A percentile compares a stretch with the other conserved stretches of the same genome.
Conservation (phyloP, 1,140 invertebrate species). For the Ostrea edulis region DNA sequence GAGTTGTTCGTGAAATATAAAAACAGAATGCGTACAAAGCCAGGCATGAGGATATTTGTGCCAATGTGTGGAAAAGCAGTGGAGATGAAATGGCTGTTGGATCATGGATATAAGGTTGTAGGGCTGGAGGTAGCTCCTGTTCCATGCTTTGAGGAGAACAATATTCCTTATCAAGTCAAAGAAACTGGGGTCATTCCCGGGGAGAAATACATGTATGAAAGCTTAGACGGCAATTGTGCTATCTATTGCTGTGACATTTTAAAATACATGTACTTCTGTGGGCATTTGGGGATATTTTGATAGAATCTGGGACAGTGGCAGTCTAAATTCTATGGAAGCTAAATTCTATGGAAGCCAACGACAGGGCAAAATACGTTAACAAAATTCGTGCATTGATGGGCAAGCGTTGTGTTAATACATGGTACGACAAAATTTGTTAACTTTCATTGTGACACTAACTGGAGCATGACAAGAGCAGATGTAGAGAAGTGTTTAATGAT, state of each 20-base stretch:
- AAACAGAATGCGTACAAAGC: conserved; percentile 2
- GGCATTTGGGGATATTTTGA: conserved; percentile 39
- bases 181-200: background rate
- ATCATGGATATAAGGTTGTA: conserved; percentile 44
- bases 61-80: conserved; percentile 51
- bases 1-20: conserved; percentile 16
- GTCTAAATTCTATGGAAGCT: conserved; percentile 35
- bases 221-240: background rate
- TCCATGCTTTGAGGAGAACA: conserved; percentile 48
- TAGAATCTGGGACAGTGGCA: conserved; percentile 47
- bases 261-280: background rate
- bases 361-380: conserved; percentile 33
- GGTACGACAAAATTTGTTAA: conserved; percentile 33
- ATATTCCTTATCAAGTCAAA: conserved; percentile 17
- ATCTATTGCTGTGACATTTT: conserved; percentile 51
- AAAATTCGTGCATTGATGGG: conserved; percentile 42
- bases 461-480: conserved; percentile 1
- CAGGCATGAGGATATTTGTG: conserved; percentile 40
- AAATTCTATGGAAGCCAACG: too few relatives aligned
- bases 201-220: conserved; percentile 30
- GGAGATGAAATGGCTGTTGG: conserved; percentile 46
- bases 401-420: conserved; percentile 27
- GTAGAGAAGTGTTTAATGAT: conserved; percentile 24
- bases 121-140: conserved; percentile 40
- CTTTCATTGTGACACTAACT: conserved; percentile 29